These are phyloP conservation scores for Drosophila pallidifrons DNA, from an alignment of 1,140 invertebrate genomes.

Conservation along the genomic window DNA sequence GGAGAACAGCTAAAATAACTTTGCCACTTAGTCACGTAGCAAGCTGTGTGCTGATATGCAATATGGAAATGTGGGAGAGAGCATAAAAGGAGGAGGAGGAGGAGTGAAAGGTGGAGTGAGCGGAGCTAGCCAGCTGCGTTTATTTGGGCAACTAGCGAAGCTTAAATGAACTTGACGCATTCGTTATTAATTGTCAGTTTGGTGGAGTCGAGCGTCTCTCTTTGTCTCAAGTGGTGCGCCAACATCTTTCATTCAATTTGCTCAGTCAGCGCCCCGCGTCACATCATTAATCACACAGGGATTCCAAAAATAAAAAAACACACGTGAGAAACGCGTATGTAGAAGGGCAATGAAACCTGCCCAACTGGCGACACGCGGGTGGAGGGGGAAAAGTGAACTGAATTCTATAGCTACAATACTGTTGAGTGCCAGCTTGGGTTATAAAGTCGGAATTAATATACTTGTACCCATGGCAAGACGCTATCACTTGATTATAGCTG, in stretches of 20 bases:
- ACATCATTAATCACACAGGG: conserved; percentile 67
- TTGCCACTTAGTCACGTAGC: conserved; percentile 65
- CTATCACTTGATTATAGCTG: neutral
- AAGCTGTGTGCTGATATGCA: conserved; percentile 17
- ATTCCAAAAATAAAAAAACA: conserved; percentile 59
- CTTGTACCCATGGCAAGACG: no score
- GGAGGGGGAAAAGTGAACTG: neutral
- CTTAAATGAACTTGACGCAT: conserved; percentile 68
- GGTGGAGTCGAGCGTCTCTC: conserved; percentile 19
- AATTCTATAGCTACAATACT: neutral
- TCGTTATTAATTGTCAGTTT: conserved; percentile 68
- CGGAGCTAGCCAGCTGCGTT: conserved; percentile 44
- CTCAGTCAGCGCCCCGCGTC: conserved; percentile 59
- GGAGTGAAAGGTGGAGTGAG: neutral
- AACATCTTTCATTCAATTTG: conserved; percentile 73
- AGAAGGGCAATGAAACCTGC: conserved; percentile 15
- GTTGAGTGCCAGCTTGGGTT: neutral
- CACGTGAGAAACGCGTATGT: conserved; percentile 22
- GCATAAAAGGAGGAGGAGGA: conserved; percentile 26
- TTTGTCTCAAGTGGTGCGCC: conserved; percentile 53
- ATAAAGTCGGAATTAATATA: conserved; percentile 2
- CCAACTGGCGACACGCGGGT: neutral
- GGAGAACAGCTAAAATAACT: conserved; percentile 66
- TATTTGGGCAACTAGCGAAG: conserved; percentile 49
- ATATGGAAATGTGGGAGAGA: conserved; percentile 34